Evolutionary conservation across 30 jellyfish, hydroid and myxozoan species (phyloP), one percentile per base, ranked within the genome.

Genomic region (Hydra vulgaris): DNA sequence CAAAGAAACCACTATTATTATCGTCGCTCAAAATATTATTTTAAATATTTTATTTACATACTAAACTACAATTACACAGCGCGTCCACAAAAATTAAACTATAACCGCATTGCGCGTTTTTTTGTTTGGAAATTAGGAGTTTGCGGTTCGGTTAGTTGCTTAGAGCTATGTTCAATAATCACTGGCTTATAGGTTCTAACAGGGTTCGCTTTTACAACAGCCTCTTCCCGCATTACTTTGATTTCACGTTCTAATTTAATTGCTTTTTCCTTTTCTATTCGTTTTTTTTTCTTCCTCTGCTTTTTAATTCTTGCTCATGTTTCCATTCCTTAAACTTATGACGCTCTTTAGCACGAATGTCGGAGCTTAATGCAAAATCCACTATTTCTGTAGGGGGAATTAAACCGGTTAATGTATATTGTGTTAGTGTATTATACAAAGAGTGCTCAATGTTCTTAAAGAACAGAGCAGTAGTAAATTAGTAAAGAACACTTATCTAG

Each of bases 51-150:
- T 40, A 40, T 40, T 40, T 40, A 40, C 76, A 69, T 69, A n/a
- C 17, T 17, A 56, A 56, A 16, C 17, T 56, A 56, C 72, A 56
- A 16, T 17, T 17, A 17, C n/a, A n/a, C 18, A 17, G 72, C 17
- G 17, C n/a, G 18, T 17, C n/a, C 72, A 56, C 72, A 56, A n/a
- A 16, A 20, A 69, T 21, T 40, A 12, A 40, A 40, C 61, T 40
- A 69, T 8, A 69, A 23, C 8, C 81, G 52, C 56, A 27, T 24
- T 16, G 86, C 86, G 70, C 98, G 71, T 66, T 79, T 86, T 24
- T 86, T 83, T 54, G 94, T 79, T 78, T 83, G 95, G 68, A 91
- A 91, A 70, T 91, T 83, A 17, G 98, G 98, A 18, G 96, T 91
- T 53, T 73, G 88, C 16, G 98, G 95, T 75, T 76, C 40, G 8